Evolutionary conservation across 2,113 vertebrate species (phyloP).

Genomic region (Monopterus albus): DNA sequence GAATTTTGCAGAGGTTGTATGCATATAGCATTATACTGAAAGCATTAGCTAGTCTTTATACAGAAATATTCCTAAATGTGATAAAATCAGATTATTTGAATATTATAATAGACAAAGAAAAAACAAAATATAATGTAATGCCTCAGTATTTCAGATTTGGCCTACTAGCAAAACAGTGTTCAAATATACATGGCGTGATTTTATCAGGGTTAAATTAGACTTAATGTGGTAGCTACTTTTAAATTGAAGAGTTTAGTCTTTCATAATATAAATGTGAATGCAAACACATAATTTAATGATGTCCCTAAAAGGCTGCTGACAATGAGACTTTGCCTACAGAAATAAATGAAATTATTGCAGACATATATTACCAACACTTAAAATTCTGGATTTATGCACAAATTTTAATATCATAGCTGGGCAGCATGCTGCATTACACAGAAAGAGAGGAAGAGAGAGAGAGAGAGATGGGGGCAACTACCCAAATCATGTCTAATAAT

Average conservation of each 20-base stretch:
- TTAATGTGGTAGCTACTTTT: slow-evolving; percentile 24
- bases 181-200: slow-evolving; percentile 15
- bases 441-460: background rate
- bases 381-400: slow-evolving; percentile 59
- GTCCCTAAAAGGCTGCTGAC: slow-evolving; percentile 51
- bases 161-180: slow-evolving; percentile 5
- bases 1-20: too few species aligned
- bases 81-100: background rate
- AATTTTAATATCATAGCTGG: slow-evolving; percentile 50
- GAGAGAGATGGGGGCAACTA: slow-evolving; percentile 44
- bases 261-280: slow-evolving; percentile 31
- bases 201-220: slow-evolving; percentile 24
- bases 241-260: slow-evolving; percentile 22
- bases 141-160: slow-evolving; percentile 1
- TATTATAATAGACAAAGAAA: slow-evolving; percentile 9
- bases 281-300: slow-evolving; percentile 48
- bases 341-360: slow-evolving; percentile 56
- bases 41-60: too few species aligned
- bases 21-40: background rate
- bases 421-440: slow-evolving; percentile 37
- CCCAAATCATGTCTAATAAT: slow-evolving; percentile 67
- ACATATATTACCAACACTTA: slow-evolving; percentile 48
- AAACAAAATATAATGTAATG: background rate
- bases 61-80: too few species aligned
- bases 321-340: slow-evolving; percentile 52